Evolutionary conservation across 1,140 invertebrate genomes (phyloP), one percentile per base, ranked within the genome.

Genomic region (Philopotamus ludificatus): DNA sequence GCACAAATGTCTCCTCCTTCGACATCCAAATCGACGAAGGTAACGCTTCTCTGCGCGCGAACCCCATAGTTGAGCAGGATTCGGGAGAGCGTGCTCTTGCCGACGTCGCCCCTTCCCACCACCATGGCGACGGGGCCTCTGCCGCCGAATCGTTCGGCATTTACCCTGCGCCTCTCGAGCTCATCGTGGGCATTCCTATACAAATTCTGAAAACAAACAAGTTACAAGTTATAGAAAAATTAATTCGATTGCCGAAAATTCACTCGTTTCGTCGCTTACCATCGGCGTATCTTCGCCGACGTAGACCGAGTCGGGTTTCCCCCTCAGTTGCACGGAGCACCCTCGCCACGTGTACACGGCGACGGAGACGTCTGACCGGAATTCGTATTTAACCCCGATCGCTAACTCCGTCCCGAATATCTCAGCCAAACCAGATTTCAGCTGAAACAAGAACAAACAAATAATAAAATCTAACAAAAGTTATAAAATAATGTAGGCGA

Each of bases 311-410:
- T 97, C 94, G 16, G 93, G 91, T 75, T 90, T 90, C 1, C 95
- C 95, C 66, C 82, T 83, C 10, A 96, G 73, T 77, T 94, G 87
- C 34, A 97, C 75, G 0, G 86, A 87, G 74, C 95, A 98, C 1
- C 95, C 95, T 75, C 98, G 93, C 87, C 92, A 99, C 7, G 97
- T 97, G 73, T 93, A 99, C 1, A 99, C 89, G 0, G 97, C 97
- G 12, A 97, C 88, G 82, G 99, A 98, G 0, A 94, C 90, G 1
- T 95, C 95, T 4, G 88, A 83, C 18, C 85, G 84, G 75, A 99
- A 99, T 68, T 88, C 88, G 78, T 99, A 99, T 15, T 88, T 86
- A 79, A 95, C 98, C 18, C 93, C 93, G 78, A 93, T 93, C 0
- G 96, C 91, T 60, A 99, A 74, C 80, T 99, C 97, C 0, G 95